Percentiles rank a stretch among this genome's conserved stretches.
phyloP scores from a whole-genome alignment of 2,797 vertebrate species.

The Melanotaenia parkinsoni region DNA sequence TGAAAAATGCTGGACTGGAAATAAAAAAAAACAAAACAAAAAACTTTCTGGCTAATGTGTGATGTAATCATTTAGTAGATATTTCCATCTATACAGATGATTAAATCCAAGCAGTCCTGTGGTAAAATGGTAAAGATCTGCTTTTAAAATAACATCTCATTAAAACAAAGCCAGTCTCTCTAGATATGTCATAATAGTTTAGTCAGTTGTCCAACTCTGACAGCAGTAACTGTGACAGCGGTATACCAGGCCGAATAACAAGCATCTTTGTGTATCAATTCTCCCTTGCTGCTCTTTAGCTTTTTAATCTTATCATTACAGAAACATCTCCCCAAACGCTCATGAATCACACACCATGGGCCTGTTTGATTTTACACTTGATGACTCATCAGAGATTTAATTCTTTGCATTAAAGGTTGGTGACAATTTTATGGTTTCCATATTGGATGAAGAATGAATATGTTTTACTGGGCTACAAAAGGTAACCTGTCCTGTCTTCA shows the following conservation, averaged over 20 bases:
- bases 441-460: conserved; percentile 38
- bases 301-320: conserved; percentile 53
- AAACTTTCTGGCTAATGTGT: conserved; percentile 51
- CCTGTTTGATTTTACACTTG: conserved; percentile 66
- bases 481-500: conserved; percentile 48
- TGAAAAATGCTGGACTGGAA: conserved; percentile 51
- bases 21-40: conserved; percentile 37
- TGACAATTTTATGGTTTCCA: conserved; percentile 70
- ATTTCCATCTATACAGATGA: conserved; percentile 19
- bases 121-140: background rate
- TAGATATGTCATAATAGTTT: conserved; percentile 8
- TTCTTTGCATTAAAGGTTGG: conserved; percentile 65
- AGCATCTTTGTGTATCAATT: conserved; percentile 47
- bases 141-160: conserved; percentile 9
- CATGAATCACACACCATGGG: conserved; percentile 60
- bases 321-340: conserved; percentile 60
- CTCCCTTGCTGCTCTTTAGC: conserved; percentile 40
- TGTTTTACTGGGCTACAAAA: conserved; percentile 42
- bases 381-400: conserved; percentile 76
- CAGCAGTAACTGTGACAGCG: conserved; percentile 23
- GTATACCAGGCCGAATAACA: conserved; percentile 45
- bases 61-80: conserved; percentile 11
- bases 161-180: background rate
- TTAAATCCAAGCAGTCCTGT: conserved; percentile 13
- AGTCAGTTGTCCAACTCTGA: conserved; percentile 35